A percentile compares a stretch with the other conserved stretches of the same genome.
phyloP scores from a whole-genome alignment of 2,888 invertebrate species.

The Macrosoma leucophasiata region DNA sequence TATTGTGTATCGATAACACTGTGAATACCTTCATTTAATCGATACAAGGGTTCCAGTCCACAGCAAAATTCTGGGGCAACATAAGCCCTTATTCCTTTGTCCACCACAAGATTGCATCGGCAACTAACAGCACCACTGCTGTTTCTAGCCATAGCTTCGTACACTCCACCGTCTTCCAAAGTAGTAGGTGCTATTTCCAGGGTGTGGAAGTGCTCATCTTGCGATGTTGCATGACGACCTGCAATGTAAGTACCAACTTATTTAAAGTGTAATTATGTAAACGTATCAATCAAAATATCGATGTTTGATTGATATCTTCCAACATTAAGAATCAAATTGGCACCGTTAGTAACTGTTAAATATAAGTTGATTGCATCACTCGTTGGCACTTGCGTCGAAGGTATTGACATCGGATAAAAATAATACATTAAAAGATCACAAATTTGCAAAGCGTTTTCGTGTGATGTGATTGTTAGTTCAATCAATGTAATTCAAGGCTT shows the following conservation, averaged over 20 bases:
- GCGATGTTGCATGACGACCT: constrained; percentile 77
- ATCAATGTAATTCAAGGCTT: too few relatives aligned
- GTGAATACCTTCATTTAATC: constrained; percentile 79
- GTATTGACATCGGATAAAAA: too few relatives aligned
- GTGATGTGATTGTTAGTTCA: too few relatives aligned
- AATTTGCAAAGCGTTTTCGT: too few relatives aligned
- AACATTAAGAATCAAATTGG: constrained; percentile 10
- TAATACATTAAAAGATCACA: too few relatives aligned
- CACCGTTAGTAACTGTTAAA: constrained; percentile 12
- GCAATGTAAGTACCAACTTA: too few relatives aligned
- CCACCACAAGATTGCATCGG: constrained; percentile 83
- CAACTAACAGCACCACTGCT: constrained; percentile 88
- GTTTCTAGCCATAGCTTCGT: constrained; percentile 87
- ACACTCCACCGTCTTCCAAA: constrained; percentile 87
- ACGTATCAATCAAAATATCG: too few relatives aligned
- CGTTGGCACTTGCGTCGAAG: constrained; percentile 16
- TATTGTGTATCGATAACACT: too few relatives aligned
- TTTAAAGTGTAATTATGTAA: too few relatives aligned
- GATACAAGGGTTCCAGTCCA: constrained; percentile 79
- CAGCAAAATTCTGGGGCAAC: constrained; percentile 86
- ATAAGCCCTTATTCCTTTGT: constrained; percentile 88
- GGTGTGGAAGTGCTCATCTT: constrained; percentile 88
- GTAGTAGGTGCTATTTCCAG: constrained; percentile 87
- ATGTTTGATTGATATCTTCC: not conserved
- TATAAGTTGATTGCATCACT: constrained; percentile 14